Conservation (phyloP, 2,888 invertebrate genomes). For the Cephus rjabovi region DNA sequence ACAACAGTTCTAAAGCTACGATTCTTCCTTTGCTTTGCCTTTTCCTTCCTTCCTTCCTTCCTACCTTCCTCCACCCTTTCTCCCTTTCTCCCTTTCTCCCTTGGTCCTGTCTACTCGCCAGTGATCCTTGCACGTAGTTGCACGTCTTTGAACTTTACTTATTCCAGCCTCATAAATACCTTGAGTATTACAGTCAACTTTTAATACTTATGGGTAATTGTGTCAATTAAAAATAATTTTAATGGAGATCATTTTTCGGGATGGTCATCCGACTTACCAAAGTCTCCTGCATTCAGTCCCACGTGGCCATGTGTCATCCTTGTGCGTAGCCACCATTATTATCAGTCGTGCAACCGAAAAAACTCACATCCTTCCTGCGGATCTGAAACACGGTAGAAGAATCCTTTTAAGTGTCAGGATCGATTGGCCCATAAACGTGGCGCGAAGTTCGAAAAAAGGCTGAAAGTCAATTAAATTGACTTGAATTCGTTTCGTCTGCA, state of each 20-base stretch:
- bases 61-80: not conserved
- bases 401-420: not conserved
- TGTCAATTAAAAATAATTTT: not conserved
- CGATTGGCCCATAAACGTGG: not conserved
- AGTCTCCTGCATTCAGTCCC: not conserved
- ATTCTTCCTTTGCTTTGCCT: not conserved
- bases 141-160: not conserved
- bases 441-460: not conserved
- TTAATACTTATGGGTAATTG: not conserved
- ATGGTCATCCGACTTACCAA: not conserved
- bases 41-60: not conserved
- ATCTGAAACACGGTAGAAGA: constrained; percentile 1
- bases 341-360: not conserved
- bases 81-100: not conserved
- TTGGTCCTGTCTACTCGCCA: not conserved
- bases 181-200: not conserved
- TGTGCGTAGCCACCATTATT: not conserved
- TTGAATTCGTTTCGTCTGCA: not conserved
- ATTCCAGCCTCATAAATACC: not conserved
- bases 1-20: constrained; percentile 20
- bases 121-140: not conserved
- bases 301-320: not conserved
- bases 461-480: not conserved
- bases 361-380: constrained; percentile 20
- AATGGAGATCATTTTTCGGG: not conserved